phyloP scores from a whole-genome alignment of 2,888 invertebrate species.

The Suillia variegata region DNA sequence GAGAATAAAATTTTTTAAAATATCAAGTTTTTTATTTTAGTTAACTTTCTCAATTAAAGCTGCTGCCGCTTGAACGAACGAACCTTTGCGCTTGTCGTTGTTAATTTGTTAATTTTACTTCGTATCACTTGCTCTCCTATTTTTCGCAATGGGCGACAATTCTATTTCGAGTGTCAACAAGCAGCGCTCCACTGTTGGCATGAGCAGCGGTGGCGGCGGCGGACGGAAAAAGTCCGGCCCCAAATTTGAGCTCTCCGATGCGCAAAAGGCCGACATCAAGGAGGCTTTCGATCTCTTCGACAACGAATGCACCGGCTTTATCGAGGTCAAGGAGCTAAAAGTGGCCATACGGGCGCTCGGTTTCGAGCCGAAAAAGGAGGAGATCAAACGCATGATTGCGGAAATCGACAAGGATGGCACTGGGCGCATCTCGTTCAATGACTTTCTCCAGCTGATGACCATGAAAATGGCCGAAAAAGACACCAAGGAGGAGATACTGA shows the following conservation, averaged over 20 bases:
- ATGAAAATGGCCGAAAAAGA: slow-evolving; percentile 96
- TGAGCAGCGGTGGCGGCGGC: slow-evolving; percentile 22
- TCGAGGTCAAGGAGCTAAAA: slow-evolving; percentile 91
- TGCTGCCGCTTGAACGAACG: too few relatives aligned
- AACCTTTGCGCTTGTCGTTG: too few relatives aligned
- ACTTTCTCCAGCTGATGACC: slow-evolving; percentile 87
- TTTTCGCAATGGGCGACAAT: too few relatives aligned
- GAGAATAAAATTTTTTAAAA: too few relatives aligned
- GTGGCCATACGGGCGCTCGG: slow-evolving; percentile 95
- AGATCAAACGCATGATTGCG: slow-evolving; percentile 91
- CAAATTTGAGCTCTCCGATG: slow-evolving; percentile 84
- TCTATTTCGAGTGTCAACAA: background rate
- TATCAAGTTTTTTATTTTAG: too few relatives aligned
- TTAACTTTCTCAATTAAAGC: too few relatives aligned
- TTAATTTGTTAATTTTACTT: too few relatives aligned
- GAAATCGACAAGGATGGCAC: slow-evolving; percentile 88
- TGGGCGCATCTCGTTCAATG: slow-evolving; percentile 84
- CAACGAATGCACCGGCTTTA: slow-evolving; percentile 83
- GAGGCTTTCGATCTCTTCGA: slow-evolving; percentile 97
- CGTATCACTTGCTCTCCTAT: too few relatives aligned
- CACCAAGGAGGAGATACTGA: slow-evolving; percentile 92
- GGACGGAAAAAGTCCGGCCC: slow-evolving; percentile 71
- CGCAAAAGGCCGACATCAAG: slow-evolving; percentile 90
- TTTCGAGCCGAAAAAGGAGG: slow-evolving; percentile 97
- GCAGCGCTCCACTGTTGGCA: slow-evolving; percentile 36